Conservation (phyloP, 2,113 vertebrate genomes). For the Cyanoderma ruficeps region DNA sequence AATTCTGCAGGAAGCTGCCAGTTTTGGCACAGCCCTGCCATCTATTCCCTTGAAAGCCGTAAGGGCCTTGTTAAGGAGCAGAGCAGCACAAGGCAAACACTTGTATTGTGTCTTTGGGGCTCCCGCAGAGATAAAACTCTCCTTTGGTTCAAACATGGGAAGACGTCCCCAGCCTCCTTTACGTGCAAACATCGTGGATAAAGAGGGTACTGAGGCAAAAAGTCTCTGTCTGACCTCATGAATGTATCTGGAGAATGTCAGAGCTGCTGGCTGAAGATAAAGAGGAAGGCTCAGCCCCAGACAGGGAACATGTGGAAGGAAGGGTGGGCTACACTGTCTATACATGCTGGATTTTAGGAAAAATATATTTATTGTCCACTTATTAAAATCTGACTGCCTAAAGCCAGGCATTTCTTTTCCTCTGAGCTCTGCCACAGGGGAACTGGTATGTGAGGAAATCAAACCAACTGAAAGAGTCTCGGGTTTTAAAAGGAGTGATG, state of each 20-base stretch:
- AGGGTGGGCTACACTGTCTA: not conserved
- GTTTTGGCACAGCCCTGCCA: constrained; percentile 62
- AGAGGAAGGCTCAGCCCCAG: not conserved
- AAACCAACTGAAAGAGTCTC: not conserved
- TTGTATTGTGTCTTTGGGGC: constrained; percentile 61
- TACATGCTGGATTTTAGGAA: not conserved
- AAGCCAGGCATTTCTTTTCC: not conserved
- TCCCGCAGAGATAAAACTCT: constrained; percentile 65
- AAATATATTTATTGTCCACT: not conserved
- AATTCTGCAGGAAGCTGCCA: constrained; percentile 70
- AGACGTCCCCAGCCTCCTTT: constrained; percentile 51
- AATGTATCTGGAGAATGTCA: constrained; percentile 31
- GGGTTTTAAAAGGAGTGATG: not conserved
- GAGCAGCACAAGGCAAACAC: constrained; percentile 41
- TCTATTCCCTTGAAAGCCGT: constrained; percentile 64
- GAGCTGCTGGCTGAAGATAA: constrained; percentile 17
- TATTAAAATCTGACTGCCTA: not conserved
- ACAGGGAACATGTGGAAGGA: constrained; percentile 20
- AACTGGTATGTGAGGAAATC: not conserved
- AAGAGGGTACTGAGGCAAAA: not conserved
- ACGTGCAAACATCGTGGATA: not conserved
- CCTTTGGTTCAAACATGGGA: constrained; percentile 42
- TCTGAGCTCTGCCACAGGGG: not conserved
- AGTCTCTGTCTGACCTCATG: constrained; percentile 9
- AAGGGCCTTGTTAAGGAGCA: constrained; percentile 58